Conservation (phyloP, 2,888 invertebrate genomes). For the Folsomia candida region DNA sequence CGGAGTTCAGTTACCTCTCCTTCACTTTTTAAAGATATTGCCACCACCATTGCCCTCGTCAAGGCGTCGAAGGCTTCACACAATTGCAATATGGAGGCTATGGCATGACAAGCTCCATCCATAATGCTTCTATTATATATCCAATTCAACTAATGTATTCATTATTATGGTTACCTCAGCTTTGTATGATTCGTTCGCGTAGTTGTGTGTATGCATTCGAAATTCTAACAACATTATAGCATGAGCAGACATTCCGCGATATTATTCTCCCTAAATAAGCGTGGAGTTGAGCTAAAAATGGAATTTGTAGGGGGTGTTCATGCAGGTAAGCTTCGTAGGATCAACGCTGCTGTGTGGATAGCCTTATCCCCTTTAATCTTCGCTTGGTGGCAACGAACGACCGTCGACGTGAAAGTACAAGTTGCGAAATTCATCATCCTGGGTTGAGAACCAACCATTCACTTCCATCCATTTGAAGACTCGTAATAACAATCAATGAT, state of each 20-base stretch:
- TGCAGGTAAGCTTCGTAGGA: neutral
- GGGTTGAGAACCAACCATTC: neutral
- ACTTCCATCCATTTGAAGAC: neutral
- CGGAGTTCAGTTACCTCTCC: constrained; percentile 50
- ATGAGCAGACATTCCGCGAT: too few species aligned
- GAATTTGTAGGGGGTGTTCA: too few species aligned
- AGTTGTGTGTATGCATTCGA: too few species aligned
- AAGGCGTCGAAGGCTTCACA: neutral
- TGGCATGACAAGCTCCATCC: too few species aligned
- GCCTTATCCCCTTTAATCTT: constrained; percentile 12
- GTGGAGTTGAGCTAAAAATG: too few species aligned
- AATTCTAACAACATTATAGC: too few species aligned
- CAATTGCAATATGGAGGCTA: neutral
- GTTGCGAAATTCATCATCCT: constrained; percentile 40
- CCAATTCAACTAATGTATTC: too few species aligned
- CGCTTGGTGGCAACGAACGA: neutral
- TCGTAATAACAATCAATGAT: too few species aligned
- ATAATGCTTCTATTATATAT: too few species aligned
- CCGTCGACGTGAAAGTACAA: constrained; percentile 45
- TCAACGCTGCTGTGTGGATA: neutral
- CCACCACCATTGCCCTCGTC: constrained; percentile 20
- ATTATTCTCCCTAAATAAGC: too few species aligned
- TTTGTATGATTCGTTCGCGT: too few species aligned
- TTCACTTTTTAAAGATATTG: constrained; percentile 32
- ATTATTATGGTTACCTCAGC: too few species aligned